These are phyloP conservation scores for Ephialtes manifestator DNA, from an alignment of 2,888 invertebrate genomes.

Conservation along the genomic window DNA sequence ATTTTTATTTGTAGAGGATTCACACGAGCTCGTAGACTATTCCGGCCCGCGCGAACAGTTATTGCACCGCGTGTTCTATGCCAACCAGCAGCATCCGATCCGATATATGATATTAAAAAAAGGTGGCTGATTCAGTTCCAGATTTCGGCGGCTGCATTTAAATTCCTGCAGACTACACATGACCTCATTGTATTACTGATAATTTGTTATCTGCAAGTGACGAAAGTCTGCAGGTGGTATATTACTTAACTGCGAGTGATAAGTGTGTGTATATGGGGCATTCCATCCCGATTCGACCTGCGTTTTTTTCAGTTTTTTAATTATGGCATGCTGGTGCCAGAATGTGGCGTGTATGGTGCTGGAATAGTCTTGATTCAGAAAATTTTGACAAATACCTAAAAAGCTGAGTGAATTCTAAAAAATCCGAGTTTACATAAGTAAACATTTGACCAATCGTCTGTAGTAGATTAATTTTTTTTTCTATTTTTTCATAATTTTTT, in stretches of 20 bases:
- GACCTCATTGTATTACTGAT: background rate
- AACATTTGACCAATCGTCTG: no score
- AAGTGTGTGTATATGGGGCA: no score
- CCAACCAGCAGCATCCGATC: background rate
- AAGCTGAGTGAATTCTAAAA: no score
- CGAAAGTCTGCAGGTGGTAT: background rate
- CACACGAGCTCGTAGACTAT: slow-evolving; percentile 5
- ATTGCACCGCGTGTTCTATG: background rate
- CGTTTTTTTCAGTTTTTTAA: no score
- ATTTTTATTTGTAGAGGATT: slow-evolving; percentile 47
- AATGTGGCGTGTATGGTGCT: no score
- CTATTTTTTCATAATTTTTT: no score
- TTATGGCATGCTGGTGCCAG: no score
- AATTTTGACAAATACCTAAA: no score
- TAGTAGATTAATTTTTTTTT: no score
- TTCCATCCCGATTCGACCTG: no score
- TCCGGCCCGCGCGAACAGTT: background rate
- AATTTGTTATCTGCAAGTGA: background rate
- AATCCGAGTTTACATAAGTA: no score
- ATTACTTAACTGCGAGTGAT: background rate
- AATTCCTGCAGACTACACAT: slow-evolving; percentile 19
- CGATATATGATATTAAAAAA: background rate
- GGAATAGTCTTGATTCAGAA: no score
- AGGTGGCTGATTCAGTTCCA: slow-evolving; percentile 10
- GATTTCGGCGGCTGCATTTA: slow-evolving; percentile 54